A percentile compares a stretch with the other conserved stretches of the same genome.
phyloP scores from a whole-genome alignment of 2,113 vertebrate species.

The Nothobranchius kuhntae region DNA sequence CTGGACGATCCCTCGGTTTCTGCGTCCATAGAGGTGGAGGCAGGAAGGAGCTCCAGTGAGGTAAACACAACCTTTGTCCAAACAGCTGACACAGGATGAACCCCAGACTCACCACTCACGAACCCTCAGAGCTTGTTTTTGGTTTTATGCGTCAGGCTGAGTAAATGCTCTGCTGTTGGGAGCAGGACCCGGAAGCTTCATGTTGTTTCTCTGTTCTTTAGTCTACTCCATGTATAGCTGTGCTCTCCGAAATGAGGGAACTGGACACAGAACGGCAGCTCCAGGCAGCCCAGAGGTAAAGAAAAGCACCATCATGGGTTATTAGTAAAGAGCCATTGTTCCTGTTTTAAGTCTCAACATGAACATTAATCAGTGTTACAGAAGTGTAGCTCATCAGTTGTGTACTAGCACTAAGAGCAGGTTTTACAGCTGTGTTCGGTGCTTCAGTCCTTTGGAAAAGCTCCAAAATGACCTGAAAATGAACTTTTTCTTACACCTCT shows the following conservation, averaged over 20 bases:
- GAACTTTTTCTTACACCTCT: too few relatives aligned
- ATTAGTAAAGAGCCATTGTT: too few relatives aligned
- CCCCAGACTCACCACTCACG: slow-evolving; percentile 59
- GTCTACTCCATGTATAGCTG: slow-evolving; percentile 73
- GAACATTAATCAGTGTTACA: too few relatives aligned
- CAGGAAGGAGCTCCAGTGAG: slow-evolving; percentile 75
- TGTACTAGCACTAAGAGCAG: too few relatives aligned
- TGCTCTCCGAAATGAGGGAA: slow-evolving; percentile 69
- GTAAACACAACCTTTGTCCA: slow-evolving; percentile 72
- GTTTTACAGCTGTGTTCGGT: too few relatives aligned
- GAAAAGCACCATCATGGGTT: neutral
- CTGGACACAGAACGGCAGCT: slow-evolving; percentile 63
- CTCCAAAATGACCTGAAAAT: too few relatives aligned
- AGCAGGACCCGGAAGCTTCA: slow-evolving; percentile 5
- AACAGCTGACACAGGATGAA: slow-evolving; percentile 74
- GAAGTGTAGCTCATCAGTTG: too few relatives aligned
- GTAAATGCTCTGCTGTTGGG: slow-evolving; percentile 6
- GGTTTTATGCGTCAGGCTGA: slow-evolving; percentile 25
- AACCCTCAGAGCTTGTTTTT: neutral
- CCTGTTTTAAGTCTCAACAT: too few relatives aligned
- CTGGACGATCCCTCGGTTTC: slow-evolving; percentile 76
- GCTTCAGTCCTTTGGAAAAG: too few relatives aligned
- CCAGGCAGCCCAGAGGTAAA: slow-evolving; percentile 59
- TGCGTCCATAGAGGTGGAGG: slow-evolving; percentile 74
- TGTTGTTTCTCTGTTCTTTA: slow-evolving; percentile 37